Percentiles rank a stretch among this genome's conserved stretches.
Evolutionary conservation across 2,113 vertebrate species (phyloP).

Genomic region (Equus quagga): DNA sequence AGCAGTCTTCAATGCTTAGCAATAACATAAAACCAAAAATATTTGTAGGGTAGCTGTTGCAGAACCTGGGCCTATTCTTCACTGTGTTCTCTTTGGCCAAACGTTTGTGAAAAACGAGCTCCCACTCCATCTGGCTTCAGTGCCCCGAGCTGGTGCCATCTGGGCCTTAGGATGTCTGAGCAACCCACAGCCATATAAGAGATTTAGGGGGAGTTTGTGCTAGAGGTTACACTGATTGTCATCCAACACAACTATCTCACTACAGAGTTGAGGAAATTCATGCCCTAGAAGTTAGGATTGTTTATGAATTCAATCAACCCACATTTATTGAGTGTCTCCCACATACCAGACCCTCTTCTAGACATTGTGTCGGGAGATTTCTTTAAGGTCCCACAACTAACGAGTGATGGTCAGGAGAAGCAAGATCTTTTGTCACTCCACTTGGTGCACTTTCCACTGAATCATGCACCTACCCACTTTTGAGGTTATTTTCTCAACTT

Average conservation of each 20-base stretch:
- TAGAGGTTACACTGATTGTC: not conserved
- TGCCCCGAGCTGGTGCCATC: not conserved
- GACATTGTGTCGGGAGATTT: not conserved
- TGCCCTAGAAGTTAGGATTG: not conserved
- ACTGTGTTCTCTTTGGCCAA: not conserved
- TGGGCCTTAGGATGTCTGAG: not conserved
- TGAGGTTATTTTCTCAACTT: not conserved
- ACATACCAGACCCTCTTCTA: not conserved
- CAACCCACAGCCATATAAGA: not conserved
- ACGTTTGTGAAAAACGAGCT: not conserved
- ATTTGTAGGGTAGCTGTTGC: not conserved
- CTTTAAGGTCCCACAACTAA: not conserved
- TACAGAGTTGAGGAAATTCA: not conserved
- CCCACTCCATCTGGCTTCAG: not conserved
- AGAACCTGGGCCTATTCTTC: not conserved
- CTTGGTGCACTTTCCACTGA: not conserved
- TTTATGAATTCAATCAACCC: not conserved
- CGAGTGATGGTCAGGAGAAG: not conserved
- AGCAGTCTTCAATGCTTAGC: not conserved
- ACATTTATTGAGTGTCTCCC: not conserved
- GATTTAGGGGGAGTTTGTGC: not conserved
- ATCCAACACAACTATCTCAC: not conserved
- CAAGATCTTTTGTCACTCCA: not conserved
- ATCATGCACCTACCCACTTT: not conserved
- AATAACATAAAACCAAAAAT: not conserved